These are phyloP conservation scores for Oenanthe oenanthe DNA, from an alignment of 2,113 vertebrate species.

Conservation along the genomic window DNA sequence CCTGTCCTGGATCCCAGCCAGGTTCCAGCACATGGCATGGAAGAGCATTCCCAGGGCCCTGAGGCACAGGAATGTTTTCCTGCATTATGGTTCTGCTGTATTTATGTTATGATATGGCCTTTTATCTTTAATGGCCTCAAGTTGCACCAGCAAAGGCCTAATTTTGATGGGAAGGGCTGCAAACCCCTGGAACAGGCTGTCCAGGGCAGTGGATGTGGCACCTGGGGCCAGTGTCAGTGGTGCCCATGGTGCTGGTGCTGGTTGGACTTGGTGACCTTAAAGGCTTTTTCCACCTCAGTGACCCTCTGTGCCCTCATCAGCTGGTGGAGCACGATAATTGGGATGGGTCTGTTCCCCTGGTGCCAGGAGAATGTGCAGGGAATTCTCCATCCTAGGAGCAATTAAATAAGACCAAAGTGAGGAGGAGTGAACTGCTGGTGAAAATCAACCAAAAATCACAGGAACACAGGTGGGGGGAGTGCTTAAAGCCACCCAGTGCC, in stretches of 20 bases:
- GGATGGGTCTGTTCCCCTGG: accelerated
- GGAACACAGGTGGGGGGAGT: too few relatives aligned
- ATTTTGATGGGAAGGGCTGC: not conserved
- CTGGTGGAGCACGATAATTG: not conserved
- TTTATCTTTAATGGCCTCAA: not conserved
- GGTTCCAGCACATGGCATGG: not conserved
- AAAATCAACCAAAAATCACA: not conserved
- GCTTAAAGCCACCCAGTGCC: not conserved
- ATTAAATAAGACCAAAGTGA: not conserved
- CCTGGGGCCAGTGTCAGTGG: not conserved
- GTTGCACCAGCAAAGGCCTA: too few relatives aligned
- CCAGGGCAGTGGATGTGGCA: not conserved
- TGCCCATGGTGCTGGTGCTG: not conserved
- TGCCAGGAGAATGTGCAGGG: too few relatives aligned
- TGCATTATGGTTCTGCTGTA: not conserved
- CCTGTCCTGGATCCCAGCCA: not conserved
- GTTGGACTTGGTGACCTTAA: not conserved
- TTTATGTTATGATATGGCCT: not conserved
- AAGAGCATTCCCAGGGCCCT: not conserved
- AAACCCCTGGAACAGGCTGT: not conserved
- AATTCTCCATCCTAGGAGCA: not conserved
- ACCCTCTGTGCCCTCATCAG: not conserved
- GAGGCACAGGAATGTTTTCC: not conserved
- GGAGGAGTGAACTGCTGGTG: not conserved
- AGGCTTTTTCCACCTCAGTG: not conserved